These are phyloP conservation scores for Euclidia mi DNA, from an alignment of 2,888 invertebrate species.

Conservation along the genomic window DNA sequence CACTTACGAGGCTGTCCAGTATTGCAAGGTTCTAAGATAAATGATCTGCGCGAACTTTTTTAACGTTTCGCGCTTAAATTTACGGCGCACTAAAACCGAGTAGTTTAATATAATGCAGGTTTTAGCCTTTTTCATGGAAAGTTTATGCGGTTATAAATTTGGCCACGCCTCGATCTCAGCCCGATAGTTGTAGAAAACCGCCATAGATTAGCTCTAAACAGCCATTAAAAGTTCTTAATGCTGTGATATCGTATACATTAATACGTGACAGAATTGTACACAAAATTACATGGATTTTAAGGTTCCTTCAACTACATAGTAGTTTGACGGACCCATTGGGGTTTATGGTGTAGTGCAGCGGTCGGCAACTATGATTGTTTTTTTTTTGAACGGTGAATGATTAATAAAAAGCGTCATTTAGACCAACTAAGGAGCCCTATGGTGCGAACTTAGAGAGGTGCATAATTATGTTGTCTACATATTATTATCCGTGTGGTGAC, in stretches of 20 bases:
- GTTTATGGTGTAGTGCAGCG: no score
- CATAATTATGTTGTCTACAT: no score
- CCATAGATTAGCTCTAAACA: conserved; percentile 67
- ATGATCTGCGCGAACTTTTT: conserved; percentile 52
- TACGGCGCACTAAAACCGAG: conserved; percentile 54
- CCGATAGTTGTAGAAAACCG: conserved; percentile 71
- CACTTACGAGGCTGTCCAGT: conserved; percentile 22
- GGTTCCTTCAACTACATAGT: neutral
- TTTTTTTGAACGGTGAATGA: no score
- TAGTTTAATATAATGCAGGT: conserved; percentile 54
- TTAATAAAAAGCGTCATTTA: no score
- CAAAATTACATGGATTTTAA: conserved; percentile 16
- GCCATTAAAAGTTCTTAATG: conserved; percentile 45
- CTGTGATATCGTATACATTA: conserved; percentile 38
- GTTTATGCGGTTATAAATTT: conserved; percentile 75
- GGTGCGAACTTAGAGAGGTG: no score
- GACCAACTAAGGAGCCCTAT: no score
- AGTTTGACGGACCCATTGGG: no score
- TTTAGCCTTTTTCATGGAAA: conserved; percentile 65
- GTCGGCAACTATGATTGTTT: no score
- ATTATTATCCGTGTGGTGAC: no score
- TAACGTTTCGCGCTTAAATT: conserved; percentile 54
- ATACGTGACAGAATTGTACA: conserved; percentile 12
- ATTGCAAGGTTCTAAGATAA: conserved; percentile 37
- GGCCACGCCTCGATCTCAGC: conserved; percentile 66